Evolutionary conservation across 2,113 vertebrate species (phyloP), one percentile per base, ranked within the genome.

Genomic region (Cettia cetti): DNA sequence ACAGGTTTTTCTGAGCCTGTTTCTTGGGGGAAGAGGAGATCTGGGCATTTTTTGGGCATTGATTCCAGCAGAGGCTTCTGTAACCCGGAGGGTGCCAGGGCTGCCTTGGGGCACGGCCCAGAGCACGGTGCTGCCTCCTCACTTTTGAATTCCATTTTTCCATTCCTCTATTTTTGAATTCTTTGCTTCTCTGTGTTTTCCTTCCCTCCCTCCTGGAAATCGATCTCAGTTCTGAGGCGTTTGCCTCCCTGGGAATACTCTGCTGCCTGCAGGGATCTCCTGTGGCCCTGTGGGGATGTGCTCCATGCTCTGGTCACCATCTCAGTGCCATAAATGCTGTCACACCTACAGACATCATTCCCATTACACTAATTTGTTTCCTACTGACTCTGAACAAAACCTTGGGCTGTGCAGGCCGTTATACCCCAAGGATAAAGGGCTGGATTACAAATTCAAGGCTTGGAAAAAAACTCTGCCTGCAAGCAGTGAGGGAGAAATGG

Each of bases 1-100:
- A 0, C 15, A 0, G 4, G 13, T 14, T 19, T 35, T 80, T 11
- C 30, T 59, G 42, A 47, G 54, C 9, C 68, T 30, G 0, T 52
- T 70, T 54, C 20, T 37, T 39, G 65, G 14, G 19, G 10, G 33
- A 26, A 83, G 26, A 15, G 18, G 54, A 60, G 18, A 39, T 78
- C 60, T 64, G 52, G 72, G 33, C 39, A 21, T 4, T 14, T 75
- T 83, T 47, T 13, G 15, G 70, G 50, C 8, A 0, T 3, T 20
- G 50, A 30, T 65, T 66, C 50, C 76, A 63, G 27, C 4, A 76
- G 77, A 40, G 56, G 20, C 13, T 81, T 40, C 77, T 80, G 57
- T 42, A 40, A 35, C 24, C 2, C 1, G 39, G 57, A 70, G 45
- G 20, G 13, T 1, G 54, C 28, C 92, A 90, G 70, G 78, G 66